Evolutionary conservation across 1,140 invertebrate species (phyloP).

Genomic region (Ostrea edulis): DNA sequence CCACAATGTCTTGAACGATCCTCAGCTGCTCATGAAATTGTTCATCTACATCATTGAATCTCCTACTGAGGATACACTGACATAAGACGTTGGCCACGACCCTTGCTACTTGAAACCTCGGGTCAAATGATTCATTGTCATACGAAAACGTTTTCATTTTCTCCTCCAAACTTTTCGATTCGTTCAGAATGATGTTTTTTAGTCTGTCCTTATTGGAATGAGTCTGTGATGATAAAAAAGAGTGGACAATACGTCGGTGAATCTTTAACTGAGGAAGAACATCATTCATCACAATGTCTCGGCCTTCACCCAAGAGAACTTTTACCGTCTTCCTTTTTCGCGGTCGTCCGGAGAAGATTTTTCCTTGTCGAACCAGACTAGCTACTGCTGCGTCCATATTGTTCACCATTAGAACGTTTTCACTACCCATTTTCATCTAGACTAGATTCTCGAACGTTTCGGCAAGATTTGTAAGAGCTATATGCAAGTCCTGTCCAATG

Average conservation of each 20-base stretch:
- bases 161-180: conserved; percentile 53
- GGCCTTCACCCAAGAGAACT: conserved; percentile 55
- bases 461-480: conserved; percentile 54
- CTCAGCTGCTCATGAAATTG: conserved; percentile 56
- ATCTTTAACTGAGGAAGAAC: conserved; percentile 57
- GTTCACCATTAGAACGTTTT: conserved; percentile 60
- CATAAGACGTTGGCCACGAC: conserved; percentile 62
- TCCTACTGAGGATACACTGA: conserved; percentile 55
- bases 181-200: conserved; percentile 49
- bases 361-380: conserved; percentile 56
- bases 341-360: conserved; percentile 58
- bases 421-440: conserved; percentile 57
- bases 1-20: conserved; percentile 62
- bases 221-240: conserved; percentile 59
- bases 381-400: conserved; percentile 58
- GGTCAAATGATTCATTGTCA: conserved; percentile 49
- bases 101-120: conserved; percentile 56
- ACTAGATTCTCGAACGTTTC: conserved; percentile 53
- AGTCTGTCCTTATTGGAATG: conserved; percentile 48
- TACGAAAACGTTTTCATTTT: conserved; percentile 45
- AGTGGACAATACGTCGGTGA: conserved; percentile 58
- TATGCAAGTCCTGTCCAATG: conserved; percentile 57
- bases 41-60: conserved; percentile 58
- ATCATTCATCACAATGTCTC: conserved; percentile 62
- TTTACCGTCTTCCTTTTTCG: conserved; percentile 58